A percentile compares a stretch with the other conserved stretches of the same genome.
Conservation (phyloP, 1,140 invertebrate genomes). For the Papilio polyxenes region DNA sequence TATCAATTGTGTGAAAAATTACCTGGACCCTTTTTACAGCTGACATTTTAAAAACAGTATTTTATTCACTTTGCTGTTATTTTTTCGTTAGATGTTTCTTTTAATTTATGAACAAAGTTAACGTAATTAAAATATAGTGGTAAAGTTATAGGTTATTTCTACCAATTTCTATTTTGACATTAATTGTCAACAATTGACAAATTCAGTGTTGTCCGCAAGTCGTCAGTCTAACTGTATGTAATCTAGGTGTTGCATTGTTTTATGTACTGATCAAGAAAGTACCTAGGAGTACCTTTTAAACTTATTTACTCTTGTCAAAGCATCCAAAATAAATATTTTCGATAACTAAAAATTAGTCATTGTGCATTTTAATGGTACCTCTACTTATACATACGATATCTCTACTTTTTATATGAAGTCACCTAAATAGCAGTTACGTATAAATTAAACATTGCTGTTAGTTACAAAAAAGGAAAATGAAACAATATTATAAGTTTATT, state of each 20-base stretch:
- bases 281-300: too few relatives aligned
- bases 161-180: constrained; percentile 1
- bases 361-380: too few relatives aligned
- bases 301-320: too few relatives aligned
- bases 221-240: background rate
- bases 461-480: background rate
- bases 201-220: background rate
- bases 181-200: background rate
- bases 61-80: background rate
- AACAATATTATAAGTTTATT: background rate
- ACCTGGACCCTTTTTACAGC: constrained; percentile 73
- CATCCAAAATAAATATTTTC: too few relatives aligned
- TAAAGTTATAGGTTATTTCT: background rate
- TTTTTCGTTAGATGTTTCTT: background rate
- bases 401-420: too few relatives aligned
- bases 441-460: background rate
- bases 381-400: too few relatives aligned
- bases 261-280: too few relatives aligned
- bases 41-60: constrained; percentile 52
- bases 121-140: background rate
- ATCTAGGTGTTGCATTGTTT: too few relatives aligned
- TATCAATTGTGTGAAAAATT: constrained; percentile 37
- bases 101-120: background rate
- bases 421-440: background rate
- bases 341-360: too few relatives aligned